These are phyloP conservation scores for sheep (Ovis aries) DNA, from an alignment of 2,113 vertebrate genomes.

Conservation along the genomic window DNA sequence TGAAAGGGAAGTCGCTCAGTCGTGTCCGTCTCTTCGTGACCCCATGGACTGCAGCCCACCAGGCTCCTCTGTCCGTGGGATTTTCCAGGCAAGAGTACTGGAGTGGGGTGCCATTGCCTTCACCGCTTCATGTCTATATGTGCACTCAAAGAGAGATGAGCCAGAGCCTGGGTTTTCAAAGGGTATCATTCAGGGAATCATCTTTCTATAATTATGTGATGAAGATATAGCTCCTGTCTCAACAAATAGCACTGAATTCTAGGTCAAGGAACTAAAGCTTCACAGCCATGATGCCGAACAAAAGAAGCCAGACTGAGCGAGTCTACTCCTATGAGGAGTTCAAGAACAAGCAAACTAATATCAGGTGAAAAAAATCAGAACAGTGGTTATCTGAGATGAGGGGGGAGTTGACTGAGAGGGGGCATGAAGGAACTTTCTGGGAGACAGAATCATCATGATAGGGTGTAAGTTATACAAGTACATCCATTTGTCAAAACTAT, in stretches of 20 bases:
- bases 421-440: not conserved
- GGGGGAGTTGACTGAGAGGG: not conserved
- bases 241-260: not conserved
- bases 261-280: not conserved
- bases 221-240: not conserved
- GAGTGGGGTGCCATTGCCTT: not conserved
- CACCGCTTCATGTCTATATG: not conserved
- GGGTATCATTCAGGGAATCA: not conserved
- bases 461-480: not conserved
- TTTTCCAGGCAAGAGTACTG: not conserved
- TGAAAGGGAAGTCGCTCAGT: not conserved
- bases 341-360: not conserved
- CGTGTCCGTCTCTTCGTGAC: not conserved
- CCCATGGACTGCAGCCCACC: not conserved
- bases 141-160: not conserved
- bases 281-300: not conserved
- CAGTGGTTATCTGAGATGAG: not conserved
- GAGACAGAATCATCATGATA: not conserved
- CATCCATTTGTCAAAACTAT: not conserved
- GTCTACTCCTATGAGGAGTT: not conserved
- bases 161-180: not conserved
- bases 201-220: not conserved
- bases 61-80: rapidly evolving
- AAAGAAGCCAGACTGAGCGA: not conserved
- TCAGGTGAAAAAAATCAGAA: not conserved